Base-by-base conservation (phyloP, 1,140 invertebrate species). In the Eueides isabella region DNA sequence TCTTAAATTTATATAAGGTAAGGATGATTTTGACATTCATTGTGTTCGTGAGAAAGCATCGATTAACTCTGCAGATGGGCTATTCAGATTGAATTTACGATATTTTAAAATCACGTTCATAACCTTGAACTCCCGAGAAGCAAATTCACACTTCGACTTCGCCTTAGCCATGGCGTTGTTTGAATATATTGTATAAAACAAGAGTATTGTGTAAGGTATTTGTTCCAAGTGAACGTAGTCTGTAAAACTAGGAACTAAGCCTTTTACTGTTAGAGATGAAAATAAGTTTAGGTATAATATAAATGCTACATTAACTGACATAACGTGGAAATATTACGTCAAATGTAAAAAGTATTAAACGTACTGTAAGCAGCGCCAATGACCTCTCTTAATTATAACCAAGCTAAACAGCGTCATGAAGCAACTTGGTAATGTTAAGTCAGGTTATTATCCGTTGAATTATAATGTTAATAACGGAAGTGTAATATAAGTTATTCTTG, bases 61-160 rank as follows among this genome's bases (percentile, higher is more conserved):
- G 83, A 88, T 88, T 81, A 74, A 74, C 71, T 75, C 77, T 75
- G 67, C 79, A 81, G 88, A 87, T 88, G 85, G 84, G 76, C 82
- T 76, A 83, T 85, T 82, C 76, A 82, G 85, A 89, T 90, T 84
- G 83, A 80, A 88, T 92, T 90, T 90, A 91, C 86, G 88, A 92
- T 90, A 91, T 88, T 89, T 88, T 85, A 81, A 87, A 87, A 90
- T 89, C 88, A 91, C 90, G 90, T 86, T 87, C 77, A 79, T 86
- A 91, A 91, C 88, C 89, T 88, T 89, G 89, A 89, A 87, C 86
- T 81, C 80, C 67, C 82, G 84, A 79, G 83, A 82, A 85, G 81
- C 85, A 55, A 89, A 86, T 84, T 90, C 84, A 84, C 88, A 85
- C 88, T 74, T 85, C 72, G 61, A 23, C 70, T 31, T 74, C 35